Conservation (phyloP, 2,888 invertebrate genomes). For the Hemistola chrysoprasaria region DNA sequence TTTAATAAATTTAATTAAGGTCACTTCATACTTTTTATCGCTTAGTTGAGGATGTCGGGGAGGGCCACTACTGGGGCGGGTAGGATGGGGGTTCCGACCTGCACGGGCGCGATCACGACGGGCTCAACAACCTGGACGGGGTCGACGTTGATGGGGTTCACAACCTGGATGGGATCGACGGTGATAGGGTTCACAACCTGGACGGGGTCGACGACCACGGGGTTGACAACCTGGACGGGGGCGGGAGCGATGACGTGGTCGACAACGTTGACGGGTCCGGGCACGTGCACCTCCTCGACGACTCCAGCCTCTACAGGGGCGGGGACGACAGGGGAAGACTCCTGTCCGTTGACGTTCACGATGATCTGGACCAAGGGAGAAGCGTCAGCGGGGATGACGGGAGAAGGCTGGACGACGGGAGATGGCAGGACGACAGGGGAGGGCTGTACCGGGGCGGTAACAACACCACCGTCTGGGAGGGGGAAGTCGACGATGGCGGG, state of each 20-base stretch:
- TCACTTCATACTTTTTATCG: too few relatives aligned
- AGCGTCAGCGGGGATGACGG: conserved; percentile 17
- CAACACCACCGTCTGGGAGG: conserved; percentile 25
- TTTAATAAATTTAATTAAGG: too few relatives aligned
- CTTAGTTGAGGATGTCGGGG: neutral
- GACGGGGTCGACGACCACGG: conserved; percentile 17
- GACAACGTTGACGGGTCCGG: conserved; percentile 24
- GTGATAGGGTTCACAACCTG: conserved; percentile 7
- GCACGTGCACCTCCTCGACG: conserved; percentile 17
- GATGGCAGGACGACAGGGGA: conserved; percentile 13
- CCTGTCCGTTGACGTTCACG: conserved; percentile 36
- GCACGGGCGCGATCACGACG: conserved; percentile 23
- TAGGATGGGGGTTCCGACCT: conserved; percentile 17
- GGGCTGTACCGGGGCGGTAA: conserved; percentile 6
- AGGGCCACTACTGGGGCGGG: conserved; percentile 14
- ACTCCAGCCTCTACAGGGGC: conserved; percentile 14
- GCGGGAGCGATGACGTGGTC: conserved; percentile 15
- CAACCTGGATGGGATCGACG: conserved; percentile 14
- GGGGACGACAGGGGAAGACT: conserved; percentile 16
- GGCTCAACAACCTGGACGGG: conserved; percentile 19
- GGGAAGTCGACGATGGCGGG: conserved; percentile 36
- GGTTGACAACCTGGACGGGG: conserved; percentile 15
- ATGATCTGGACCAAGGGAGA: conserved; percentile 44
- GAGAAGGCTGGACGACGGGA: conserved; percentile 24
- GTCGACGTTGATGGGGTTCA: conserved; percentile 10